Base-by-base conservation (phyloP, 2,797 vertebrate genomes). In the Mallotus villosus region DNA sequence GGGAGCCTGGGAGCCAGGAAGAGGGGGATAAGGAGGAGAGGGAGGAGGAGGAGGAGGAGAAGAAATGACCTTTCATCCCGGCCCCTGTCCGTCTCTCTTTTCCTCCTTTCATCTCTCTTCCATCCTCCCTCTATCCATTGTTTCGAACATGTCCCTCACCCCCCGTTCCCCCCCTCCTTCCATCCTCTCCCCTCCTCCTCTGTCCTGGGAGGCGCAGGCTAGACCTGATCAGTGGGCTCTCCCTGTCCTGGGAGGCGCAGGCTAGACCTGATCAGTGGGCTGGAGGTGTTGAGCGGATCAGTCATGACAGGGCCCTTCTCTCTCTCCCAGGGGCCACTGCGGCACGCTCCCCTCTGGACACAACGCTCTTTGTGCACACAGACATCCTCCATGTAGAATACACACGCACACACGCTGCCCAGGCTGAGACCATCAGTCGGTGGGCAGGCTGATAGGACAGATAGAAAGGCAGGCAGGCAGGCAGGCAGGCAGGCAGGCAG, bases 1-100 rank as follows among this genome's bases (percentile, higher is more conserved):
- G 51, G 69, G 73, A 51, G 73, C n/a, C 75, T 69, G 77, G 55
- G 60, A n/a, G n/a, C n/a, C 0, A 49, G 67, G 59, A 25, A 61
- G 22, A 9, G n/a, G 25, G 14, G 14, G 59, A 61, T 22, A 19
- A 60, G 58, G 24, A 24, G 22, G 21, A 21, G 24, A 60, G 58
- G 21, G 57, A 60, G 58, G 24, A 25, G 22, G n/a, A 21, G 32
- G 32, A 22, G 55, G 57, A 58, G 12, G 49, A 51, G 51, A 55
- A 17, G 19, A n/a, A 55, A 17, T 6, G n/a, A n/a, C 51, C 51
- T 55, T 55, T 5, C 16, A 4, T 6, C 51, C 51, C 51, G 8
- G 37, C 8, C 37, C 41, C 41, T 46, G 12, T 46, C 51, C 4
- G 4, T n/a, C 51, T 51, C 49, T 55, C 51, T 55, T n/a, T 55